These are phyloP conservation scores for Mamestra brassicae DNA, from an alignment of 2,888 invertebrate genomes.

Conservation along the genomic window DNA sequence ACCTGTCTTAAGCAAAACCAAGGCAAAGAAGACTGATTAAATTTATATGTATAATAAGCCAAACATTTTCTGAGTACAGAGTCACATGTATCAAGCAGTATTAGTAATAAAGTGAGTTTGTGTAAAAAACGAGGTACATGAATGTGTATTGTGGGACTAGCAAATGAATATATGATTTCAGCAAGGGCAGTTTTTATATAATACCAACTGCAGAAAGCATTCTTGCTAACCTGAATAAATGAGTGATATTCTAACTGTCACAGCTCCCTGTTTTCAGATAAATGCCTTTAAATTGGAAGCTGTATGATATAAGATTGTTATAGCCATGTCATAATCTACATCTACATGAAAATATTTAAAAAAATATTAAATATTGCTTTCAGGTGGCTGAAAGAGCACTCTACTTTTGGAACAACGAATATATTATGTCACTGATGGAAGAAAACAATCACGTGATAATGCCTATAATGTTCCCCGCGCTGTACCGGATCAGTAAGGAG, in stretches of 20 bases:
- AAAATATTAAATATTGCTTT: slow-evolving; percentile 55
- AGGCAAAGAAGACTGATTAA: not conserved
- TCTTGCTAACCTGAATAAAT: not conserved
- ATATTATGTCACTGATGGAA: slow-evolving; percentile 99
- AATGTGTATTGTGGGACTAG: not conserved
- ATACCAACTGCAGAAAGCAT: not conserved
- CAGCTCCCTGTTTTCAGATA: not conserved
- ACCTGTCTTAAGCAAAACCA: not conserved
- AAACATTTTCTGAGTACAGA: not conserved
- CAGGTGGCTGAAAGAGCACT: slow-evolving; percentile 99
- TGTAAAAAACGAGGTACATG: not conserved
- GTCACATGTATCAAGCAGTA: not conserved
- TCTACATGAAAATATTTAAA: not conserved
- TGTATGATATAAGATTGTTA: not conserved
- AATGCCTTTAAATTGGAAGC: not conserved
- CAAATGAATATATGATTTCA: not conserved
- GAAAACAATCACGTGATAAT: slow-evolving; percentile 99
- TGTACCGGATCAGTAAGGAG: slow-evolving; percentile 99
- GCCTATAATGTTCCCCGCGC: slow-evolving; percentile 99
- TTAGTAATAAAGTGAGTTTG: not conserved
- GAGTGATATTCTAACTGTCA: not conserved
- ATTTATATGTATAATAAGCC: not conserved
- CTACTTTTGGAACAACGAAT: slow-evolving; percentile 99
- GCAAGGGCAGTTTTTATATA: not conserved
- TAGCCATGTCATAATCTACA: not conserved